Conservation (phyloP, 2,888 invertebrate species). For the Andrena haemorrhoa region DNA sequence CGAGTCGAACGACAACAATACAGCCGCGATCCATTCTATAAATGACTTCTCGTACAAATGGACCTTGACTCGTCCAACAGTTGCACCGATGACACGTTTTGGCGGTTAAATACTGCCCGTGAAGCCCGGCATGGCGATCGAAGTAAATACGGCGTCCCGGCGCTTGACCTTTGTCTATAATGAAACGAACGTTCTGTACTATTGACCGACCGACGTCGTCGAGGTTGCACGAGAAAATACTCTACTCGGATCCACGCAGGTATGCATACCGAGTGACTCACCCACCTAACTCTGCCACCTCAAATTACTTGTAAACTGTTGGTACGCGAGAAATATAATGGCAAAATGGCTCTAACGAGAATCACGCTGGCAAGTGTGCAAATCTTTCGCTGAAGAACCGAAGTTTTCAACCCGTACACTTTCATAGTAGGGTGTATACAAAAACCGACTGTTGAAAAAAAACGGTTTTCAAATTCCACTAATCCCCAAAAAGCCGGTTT, state of each 20-base stretch:
- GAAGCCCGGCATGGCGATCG: not conserved
- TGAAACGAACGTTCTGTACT: not conserved
- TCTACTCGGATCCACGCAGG: not conserved
- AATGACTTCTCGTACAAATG: not conserved
- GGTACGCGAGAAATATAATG: no score
- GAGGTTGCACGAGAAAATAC: not conserved
- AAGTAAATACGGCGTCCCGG: not conserved
- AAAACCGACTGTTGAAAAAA: no score
- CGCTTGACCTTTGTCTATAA: not conserved
- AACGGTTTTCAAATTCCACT: no score
- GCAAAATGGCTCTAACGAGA: no score
- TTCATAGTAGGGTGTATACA: no score
- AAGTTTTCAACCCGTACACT: no score
- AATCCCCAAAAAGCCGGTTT: no score
- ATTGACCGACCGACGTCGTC: not conserved
- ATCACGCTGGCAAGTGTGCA: no score
- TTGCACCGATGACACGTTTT: not conserved
- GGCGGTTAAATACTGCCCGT: conserved; percentile 1
- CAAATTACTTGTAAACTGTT: no score
- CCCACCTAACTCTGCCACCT: no score
- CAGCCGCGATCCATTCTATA: not conserved
- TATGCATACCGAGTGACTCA: no score
- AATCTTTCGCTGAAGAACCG: no score
- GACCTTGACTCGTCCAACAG: conserved; percentile 7
- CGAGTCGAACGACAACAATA: not conserved